Evolutionary conservation across 2,888 invertebrate genomes (phyloP).

Genomic region (Molanna angustata): DNA sequence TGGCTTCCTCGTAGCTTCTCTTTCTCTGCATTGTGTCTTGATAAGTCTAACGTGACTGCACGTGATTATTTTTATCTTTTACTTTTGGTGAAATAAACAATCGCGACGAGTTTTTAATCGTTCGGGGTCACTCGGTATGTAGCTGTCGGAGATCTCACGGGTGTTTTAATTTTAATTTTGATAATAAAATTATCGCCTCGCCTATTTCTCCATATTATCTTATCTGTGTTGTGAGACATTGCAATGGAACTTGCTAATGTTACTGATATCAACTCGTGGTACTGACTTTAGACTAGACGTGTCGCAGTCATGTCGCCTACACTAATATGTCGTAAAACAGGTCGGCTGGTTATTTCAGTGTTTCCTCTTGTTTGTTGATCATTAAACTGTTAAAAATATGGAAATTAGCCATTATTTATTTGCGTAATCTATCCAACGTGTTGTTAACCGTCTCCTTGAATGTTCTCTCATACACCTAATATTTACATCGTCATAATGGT

Average conservation of each 20-base stretch:
- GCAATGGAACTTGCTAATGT: constrained; percentile 5
- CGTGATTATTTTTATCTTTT: constrained; percentile 8
- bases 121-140: background rate
- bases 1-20: constrained; percentile 30
- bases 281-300: background rate
- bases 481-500: too few species aligned
- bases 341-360: constrained; percentile 1
- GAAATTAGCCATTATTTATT: constrained; percentile 7
- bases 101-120: constrained; percentile 3
- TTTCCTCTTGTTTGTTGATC: constrained; percentile 16
- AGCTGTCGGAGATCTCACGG: constrained; percentile 6
- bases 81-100: constrained; percentile 11
- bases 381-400: constrained; percentile 14
- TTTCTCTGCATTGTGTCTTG: constrained; percentile 24
- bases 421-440: too few species aligned
- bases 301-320: constrained; percentile 5
- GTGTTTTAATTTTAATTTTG: constrained; percentile 6
- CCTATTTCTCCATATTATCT: constrained; percentile 12
- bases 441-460: too few species aligned
- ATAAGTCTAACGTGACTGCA: background rate
- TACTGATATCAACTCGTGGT: constrained; percentile 1
- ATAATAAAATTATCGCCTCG: constrained; percentile 8
- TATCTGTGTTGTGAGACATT: constrained; percentile 18
- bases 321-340: background rate
- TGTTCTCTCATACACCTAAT: too few species aligned